These are phyloP conservation scores for Heliangelus exortis DNA, from an alignment of 2,797 vertebrate species.

Conservation along the genomic window DNA sequence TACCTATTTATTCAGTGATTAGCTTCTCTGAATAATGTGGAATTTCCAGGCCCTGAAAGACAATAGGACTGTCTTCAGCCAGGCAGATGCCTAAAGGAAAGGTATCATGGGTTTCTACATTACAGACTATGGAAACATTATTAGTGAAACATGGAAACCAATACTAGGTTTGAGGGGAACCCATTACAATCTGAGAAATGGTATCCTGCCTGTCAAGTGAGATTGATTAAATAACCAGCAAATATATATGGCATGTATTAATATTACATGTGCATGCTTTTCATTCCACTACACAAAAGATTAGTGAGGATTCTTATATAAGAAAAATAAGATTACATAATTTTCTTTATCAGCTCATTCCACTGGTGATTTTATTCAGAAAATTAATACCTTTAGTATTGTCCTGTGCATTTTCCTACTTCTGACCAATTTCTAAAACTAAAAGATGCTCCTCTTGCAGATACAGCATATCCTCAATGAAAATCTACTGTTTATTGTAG, in stretches of 20 bases:
- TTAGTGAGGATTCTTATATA: neutral
- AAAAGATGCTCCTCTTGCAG: neutral
- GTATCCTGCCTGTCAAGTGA: neutral
- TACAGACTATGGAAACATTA: neutral
- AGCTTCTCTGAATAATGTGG: neutral
- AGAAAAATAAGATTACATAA: neutral
- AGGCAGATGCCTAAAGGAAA: neutral
- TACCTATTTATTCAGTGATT: neutral
- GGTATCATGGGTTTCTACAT: neutral
- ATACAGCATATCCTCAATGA: neutral
- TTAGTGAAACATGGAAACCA: neutral
- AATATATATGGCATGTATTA: neutral
- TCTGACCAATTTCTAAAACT: neutral
- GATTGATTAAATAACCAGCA: neutral
- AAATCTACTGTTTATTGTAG: neutral
- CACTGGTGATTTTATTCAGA: neutral
- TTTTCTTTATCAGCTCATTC: neutral
- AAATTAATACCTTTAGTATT: neutral
- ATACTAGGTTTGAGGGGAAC: neutral
- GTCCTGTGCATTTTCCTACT: neutral
- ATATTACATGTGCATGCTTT: neutral
- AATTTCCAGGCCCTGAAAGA: constrained; percentile 17
- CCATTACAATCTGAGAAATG: neutral
- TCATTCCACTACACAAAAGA: neutral
- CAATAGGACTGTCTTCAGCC: neutral